These are phyloP conservation scores for Tapirus indicus DNA, from an alignment of 2,797 vertebrate species.

Conservation along the genomic window DNA sequence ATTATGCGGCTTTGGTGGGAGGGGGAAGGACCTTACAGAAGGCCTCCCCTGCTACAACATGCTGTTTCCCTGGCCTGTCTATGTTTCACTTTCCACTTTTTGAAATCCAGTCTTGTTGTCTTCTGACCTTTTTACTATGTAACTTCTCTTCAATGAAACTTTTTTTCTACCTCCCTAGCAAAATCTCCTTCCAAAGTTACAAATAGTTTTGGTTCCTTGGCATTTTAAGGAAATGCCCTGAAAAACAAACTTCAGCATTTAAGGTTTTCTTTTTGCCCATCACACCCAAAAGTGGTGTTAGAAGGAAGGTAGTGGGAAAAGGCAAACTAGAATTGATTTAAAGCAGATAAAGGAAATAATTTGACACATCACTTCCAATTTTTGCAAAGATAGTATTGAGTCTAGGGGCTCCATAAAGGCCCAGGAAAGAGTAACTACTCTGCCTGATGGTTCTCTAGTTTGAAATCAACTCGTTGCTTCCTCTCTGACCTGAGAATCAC, in stretches of 20 bases:
- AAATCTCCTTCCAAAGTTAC: neutral
- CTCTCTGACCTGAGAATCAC: neutral
- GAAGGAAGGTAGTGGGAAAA: neutral
- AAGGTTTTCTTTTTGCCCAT: neutral
- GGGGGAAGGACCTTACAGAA: neutral
- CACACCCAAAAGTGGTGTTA: neutral
- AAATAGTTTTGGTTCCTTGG: conserved; percentile 18
- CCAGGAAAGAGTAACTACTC: neutral
- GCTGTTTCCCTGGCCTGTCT: neutral
- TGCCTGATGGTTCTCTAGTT: neutral
- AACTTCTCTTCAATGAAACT: neutral
- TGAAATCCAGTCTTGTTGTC: neutral
- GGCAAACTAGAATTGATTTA: neutral
- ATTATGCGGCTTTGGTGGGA: neutral
- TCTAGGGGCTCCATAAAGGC: neutral
- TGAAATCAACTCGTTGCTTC: conserved; percentile 8
- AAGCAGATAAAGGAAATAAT: neutral
- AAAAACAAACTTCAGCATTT: neutral
- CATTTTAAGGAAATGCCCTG: neutral
- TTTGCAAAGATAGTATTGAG: neutral
- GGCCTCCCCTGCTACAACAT: neutral
- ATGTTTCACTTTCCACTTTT: neutral
- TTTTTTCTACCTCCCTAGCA: neutral
- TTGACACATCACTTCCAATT: neutral
- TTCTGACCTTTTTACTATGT: neutral